Conservation (phyloP, 2,797 vertebrate species). For the Lacerta bilineata region DNA sequence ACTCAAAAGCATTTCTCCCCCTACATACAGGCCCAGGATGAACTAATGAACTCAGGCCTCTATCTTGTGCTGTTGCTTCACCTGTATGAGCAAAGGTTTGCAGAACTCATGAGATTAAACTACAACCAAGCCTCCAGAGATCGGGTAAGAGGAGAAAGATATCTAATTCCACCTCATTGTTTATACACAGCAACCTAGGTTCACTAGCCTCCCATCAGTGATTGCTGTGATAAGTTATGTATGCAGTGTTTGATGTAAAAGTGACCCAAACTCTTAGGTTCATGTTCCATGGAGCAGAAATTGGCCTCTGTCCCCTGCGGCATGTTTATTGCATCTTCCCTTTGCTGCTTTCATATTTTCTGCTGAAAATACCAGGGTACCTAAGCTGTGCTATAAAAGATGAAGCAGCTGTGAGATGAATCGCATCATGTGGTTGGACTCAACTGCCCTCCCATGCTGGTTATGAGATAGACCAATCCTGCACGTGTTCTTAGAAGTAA, state of each 20-base stretch:
- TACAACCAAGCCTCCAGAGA: slow-evolving; percentile 27
- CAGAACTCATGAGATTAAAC: slow-evolving; percentile 66
- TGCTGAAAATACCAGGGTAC: not conserved
- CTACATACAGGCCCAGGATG: slow-evolving; percentile 49
- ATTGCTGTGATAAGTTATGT: not conserved
- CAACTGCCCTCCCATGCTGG: not conserved
- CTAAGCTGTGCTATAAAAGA: not conserved
- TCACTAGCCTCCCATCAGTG: not conserved
- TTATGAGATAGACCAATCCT: not conserved
- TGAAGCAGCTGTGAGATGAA: not conserved
- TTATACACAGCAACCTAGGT: not conserved
- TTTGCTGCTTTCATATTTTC: not conserved
- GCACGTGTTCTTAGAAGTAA: not conserved
- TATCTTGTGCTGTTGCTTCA: slow-evolving; percentile 71
- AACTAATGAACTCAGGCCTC: slow-evolving; percentile 60
- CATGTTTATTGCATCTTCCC: not conserved
- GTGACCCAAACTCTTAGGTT: not conserved
- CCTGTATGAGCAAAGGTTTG: slow-evolving; percentile 70
- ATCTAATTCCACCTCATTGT: not conserved
- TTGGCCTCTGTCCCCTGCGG: no score
- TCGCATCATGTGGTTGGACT: not conserved
- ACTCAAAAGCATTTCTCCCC: not conserved
- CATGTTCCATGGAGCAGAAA: not conserved
- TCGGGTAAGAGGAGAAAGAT: slow-evolving; percentile 49
- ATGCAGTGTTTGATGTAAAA: not conserved